Conservation (phyloP, 64 coral and sea anemone genomes). For the Actinia tenebrosa region DNA sequence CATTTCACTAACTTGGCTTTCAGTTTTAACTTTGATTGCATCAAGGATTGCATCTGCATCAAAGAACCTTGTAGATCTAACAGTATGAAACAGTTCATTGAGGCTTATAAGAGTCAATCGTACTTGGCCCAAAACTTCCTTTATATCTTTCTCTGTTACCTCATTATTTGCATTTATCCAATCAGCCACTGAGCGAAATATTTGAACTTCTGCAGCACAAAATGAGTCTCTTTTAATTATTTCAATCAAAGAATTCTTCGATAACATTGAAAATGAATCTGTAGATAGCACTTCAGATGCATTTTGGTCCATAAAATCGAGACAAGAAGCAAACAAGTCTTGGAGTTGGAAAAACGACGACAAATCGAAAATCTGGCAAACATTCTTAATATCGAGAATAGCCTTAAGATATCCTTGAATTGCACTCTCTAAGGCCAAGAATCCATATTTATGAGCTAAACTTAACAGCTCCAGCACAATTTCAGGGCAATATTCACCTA, state of each 20-base stretch:
- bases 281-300: conserved; percentile 75
- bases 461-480: conserved; percentile 73
- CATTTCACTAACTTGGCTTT: conserved; percentile 93
- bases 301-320: conserved; percentile 76
- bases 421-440: conserved; percentile 95
- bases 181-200: conserved; percentile 76
- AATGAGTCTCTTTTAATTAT: conserved; percentile 97
- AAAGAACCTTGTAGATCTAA: conserved; percentile 80
- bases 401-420: conserved; percentile 89
- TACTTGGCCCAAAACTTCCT: conserved; percentile 59
- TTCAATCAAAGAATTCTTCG: conserved; percentile 63
- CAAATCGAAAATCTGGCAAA: conserved; percentile 75
- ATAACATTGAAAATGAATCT: conserved; percentile 70
- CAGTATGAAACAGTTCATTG: conserved; percentile 94
- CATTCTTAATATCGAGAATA: conserved; percentile 70
- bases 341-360: conserved; percentile 71
- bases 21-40: conserved; percentile 91
- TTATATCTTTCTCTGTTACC: conserved; percentile 37
- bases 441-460: conserved; percentile 97
- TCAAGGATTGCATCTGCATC: conserved; percentile 89
- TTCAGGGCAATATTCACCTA: conserved; percentile 75
- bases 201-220: conserved; percentile 95
- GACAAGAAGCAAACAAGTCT: conserved; percentile 76
- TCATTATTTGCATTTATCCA: conserved; percentile 82
- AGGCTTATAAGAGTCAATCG: conserved; percentile 83